phyloP scores from a whole-genome alignment of 2,888 invertebrate species.

The Nematopogon swammerdamellus region DNA sequence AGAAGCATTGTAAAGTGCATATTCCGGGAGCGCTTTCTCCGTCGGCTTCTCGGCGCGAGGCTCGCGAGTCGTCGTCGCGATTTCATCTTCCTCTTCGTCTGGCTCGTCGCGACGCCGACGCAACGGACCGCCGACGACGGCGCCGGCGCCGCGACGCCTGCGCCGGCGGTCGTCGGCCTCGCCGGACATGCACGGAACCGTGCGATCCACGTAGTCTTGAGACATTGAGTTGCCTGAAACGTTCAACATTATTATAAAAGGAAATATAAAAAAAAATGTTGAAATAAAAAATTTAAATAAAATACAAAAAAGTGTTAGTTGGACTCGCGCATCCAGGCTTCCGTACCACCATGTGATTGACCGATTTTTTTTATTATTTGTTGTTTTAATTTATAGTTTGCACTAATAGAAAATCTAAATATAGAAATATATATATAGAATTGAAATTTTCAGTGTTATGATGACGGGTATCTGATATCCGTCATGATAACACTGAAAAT shows the following conservation, averaged over 20 bases:
- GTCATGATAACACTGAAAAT: too few species aligned
- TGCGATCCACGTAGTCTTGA: conserved; percentile 11
- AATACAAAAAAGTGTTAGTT: too few species aligned
- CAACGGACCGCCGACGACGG: neutral
- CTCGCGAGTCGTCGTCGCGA: conserved; percentile 24
- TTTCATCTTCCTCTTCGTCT: conserved; percentile 7
- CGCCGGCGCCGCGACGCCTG: conserved; percentile 24
- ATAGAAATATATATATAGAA: too few species aligned
- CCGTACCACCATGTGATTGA: too few species aligned
- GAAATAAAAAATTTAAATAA: neutral
- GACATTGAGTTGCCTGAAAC: conserved; percentile 42
- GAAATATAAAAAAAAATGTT: neutral
- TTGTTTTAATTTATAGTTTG: too few species aligned
- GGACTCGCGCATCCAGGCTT: too few species aligned
- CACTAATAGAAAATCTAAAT: too few species aligned
- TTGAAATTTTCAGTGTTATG: too few species aligned
- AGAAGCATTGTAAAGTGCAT: conserved; percentile 51
- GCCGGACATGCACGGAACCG: conserved; percentile 25
- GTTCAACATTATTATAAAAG: too few species aligned
- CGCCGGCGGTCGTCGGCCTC: conserved; percentile 28
- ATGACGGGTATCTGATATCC: too few species aligned
- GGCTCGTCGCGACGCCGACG: conserved; percentile 1
- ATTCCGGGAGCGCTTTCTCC: conserved; percentile 30
- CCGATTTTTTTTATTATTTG: too few species aligned
- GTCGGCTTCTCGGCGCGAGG: conserved; percentile 20